Base-by-base conservation (phyloP, 2,888 invertebrate genomes). In the Synanthedon formicaeformis region DNA sequence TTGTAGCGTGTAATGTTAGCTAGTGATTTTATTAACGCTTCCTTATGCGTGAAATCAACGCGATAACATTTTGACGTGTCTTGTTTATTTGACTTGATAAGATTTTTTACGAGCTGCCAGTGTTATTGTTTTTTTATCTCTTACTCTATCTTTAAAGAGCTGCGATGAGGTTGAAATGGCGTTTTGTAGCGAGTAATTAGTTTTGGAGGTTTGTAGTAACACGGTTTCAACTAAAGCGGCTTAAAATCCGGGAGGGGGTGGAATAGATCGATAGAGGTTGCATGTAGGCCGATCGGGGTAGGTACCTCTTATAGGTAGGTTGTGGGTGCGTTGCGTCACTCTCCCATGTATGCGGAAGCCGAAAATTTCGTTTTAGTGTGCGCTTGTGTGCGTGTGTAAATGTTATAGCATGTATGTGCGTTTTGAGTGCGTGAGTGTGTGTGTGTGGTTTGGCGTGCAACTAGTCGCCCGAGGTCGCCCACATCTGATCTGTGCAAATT, bases 401-500 rank as follows among this genome's bases (percentile, higher is more conserved):
- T n/a, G 34, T 34, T 34, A 23, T 60, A 57, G 61, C 56, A 56
- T 50, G 52, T 55, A 63, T 61, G 60, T 57, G 57, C 23, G 23
- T 23, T 23, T 74, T 13, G 11, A 53, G 54, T 53, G 52, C 66
- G 52, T 56, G 55, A 57, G 23, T 23, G 60, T 66, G 67, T 68
- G 56, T 66, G 67, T 58, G 56, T 57, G 56, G 57, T 61, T 65
- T 63, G 67, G 70, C 77, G 78, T 85, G 85, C 85, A 85, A 76
- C 81, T 75, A 78, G 63, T 68, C 67, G 69, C 57, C 67, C 86
- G 87, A 87, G 87, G 87, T 84, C 87, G 86, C 85, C 87, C 85
- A 87, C 87, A 87, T 86, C 76, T 81, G 85, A 81, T 84, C 84
- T 85, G 86, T 85, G 86, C 86, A 86, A 87, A 87, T 84, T 86